Conservation (phyloP, 2,888 invertebrate species). For the Druceiella hillmani region DNA sequence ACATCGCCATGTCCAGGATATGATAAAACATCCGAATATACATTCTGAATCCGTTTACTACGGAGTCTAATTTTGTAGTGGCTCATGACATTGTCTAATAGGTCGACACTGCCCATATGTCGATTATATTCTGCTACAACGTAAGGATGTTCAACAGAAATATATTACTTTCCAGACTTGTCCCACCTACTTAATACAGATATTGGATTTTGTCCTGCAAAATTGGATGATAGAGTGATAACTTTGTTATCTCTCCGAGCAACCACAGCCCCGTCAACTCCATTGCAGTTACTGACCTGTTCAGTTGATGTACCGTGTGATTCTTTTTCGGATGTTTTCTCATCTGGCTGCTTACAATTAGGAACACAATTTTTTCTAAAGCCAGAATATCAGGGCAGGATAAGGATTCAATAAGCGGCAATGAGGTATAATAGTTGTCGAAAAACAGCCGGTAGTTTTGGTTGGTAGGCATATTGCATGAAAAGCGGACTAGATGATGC, state of each 20-base stretch:
- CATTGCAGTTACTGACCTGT: slow-evolving; percentile 22
- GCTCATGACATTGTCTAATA: no score
- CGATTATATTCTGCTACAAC: slow-evolving; percentile 18
- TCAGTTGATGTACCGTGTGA: slow-evolving; percentile 23
- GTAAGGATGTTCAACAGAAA: slow-evolving; percentile 13
- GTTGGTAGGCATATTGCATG: slow-evolving; percentile 23
- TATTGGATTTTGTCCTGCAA: no score
- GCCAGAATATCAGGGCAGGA: slow-evolving; percentile 25
- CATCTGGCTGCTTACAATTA: slow-evolving; percentile 25
- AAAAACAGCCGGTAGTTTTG: slow-evolving; percentile 26
- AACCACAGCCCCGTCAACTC: slow-evolving; percentile 21
- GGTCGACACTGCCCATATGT: slow-evolving; percentile 24
- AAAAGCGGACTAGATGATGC: slow-evolving; percentile 24
- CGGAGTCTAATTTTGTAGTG: no score
- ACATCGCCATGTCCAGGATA: background rate
- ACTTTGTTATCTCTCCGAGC: no score
- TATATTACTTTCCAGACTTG: slow-evolving; percentile 12
- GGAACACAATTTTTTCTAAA: slow-evolving; percentile 25
- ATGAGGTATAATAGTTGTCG: slow-evolving; percentile 28
- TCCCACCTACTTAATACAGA: slow-evolving; percentile 13
- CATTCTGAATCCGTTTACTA: no score
- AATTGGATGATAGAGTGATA: slow-evolving; percentile 22
- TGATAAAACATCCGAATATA: no score
- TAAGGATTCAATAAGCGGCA: slow-evolving; percentile 24
- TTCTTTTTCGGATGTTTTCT: slow-evolving; percentile 23